Evolutionary conservation across 1,140 invertebrate genomes (phyloP).

Genomic region (Diploscapter pachys): DNA sequence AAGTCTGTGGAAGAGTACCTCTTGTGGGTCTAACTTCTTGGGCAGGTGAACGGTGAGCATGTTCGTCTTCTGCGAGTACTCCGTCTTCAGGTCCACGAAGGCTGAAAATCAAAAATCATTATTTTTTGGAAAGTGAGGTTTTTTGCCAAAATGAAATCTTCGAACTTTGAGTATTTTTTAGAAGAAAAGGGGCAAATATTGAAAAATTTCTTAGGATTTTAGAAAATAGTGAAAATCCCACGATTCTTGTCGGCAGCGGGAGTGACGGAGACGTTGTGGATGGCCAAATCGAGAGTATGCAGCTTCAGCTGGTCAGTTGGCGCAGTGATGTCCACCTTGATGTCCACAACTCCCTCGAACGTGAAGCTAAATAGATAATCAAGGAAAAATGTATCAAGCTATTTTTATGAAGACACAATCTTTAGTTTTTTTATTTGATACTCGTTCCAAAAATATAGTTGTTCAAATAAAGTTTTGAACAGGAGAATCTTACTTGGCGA

Average conservation of each 20-base stretch:
- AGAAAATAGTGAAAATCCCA: constrained; percentile 2
- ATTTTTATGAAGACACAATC: neutral
- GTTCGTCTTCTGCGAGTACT: constrained; percentile 32
- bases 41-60: constrained; percentile 40
- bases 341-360: constrained; percentile 59
- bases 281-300: constrained; percentile 36
- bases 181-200: too few relatives aligned
- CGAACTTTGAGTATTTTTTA: too few relatives aligned
- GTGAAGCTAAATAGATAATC: constrained; percentile 46
- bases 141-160: too few relatives aligned
- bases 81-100: constrained; percentile 11
- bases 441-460: neutral
- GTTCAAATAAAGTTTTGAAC: neutral
- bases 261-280: constrained; percentile 21
- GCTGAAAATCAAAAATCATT: neutral
- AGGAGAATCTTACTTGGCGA: constrained; percentile 42
- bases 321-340: constrained; percentile 52
- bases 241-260: constrained; percentile 11
- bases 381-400: neutral
- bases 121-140: neutral
- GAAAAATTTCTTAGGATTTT: neutral
- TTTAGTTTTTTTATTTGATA: neutral
- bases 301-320: constrained; percentile 38
- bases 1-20: constrained; percentile 3
- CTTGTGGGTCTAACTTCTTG: constrained; percentile 37